These are phyloP conservation scores for Podarcis raffonei DNA, from an alignment of 2,113 vertebrate species.

Conservation along the genomic window DNA sequence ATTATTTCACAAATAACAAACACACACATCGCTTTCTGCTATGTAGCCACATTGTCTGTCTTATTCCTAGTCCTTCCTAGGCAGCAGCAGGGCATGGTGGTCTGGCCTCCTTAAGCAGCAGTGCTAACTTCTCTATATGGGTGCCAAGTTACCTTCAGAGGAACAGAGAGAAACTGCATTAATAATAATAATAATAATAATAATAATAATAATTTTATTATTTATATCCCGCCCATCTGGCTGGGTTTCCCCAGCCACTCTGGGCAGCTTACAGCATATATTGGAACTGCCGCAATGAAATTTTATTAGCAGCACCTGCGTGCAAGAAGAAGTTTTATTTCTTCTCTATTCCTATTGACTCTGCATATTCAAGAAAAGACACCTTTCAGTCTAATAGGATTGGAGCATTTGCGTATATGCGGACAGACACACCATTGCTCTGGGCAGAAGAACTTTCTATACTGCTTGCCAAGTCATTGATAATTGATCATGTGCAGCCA, in stretches of 20 bases:
- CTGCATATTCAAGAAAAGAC: too few relatives aligned
- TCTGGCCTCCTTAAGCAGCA: not conserved
- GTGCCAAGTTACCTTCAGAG: not conserved
- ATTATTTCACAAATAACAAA: too few relatives aligned
- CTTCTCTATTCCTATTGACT: too few relatives aligned
- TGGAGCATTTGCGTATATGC: constrained; percentile 35
- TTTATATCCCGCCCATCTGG: too few relatives aligned
- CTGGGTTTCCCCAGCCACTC: too few relatives aligned
- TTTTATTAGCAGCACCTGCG: not conserved
- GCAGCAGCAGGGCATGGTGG: not conserved
- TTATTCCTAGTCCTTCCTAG: too few relatives aligned
- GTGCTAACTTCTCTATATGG: not conserved
- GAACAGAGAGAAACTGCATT: not conserved
- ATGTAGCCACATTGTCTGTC: too few relatives aligned
- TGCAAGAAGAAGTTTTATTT: not conserved
- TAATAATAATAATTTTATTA: too few relatives aligned
- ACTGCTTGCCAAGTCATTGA: not conserved
- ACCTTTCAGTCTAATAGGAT: not conserved
- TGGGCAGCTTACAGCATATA: too few relatives aligned
- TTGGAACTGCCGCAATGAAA: not conserved
- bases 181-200: too few relatives aligned
- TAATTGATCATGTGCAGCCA: not conserved
- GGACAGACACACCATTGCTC: not conserved
- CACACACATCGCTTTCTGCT: too few relatives aligned
- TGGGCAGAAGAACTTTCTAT: constrained; percentile 31